phyloP scores from a whole-genome alignment of 2,888 invertebrate genomes.

The Syrphus vitripennis region DNA sequence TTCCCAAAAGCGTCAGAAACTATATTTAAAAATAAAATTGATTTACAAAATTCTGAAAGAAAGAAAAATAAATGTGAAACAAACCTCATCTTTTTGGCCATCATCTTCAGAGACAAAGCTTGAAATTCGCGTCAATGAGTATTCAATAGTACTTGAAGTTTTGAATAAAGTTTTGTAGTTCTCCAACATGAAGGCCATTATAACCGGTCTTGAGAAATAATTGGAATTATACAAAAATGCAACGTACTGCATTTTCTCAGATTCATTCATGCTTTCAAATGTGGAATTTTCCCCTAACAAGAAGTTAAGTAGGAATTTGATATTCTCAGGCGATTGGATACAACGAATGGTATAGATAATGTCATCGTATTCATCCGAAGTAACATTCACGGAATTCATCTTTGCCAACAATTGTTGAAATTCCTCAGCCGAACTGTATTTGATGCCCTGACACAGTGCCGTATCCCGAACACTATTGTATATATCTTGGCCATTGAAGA shows the following conservation, averaged over 20 bases:
- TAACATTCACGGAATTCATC: constrained; percentile 70
- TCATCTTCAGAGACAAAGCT: constrained; percentile 48
- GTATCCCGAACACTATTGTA: constrained; percentile 72
- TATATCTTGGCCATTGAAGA: constrained; percentile 73
- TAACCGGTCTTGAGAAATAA: constrained; percentile 73
- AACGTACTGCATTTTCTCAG: constrained; percentile 76
- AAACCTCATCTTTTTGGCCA: constrained; percentile 49
- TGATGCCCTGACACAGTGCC: constrained; percentile 76
- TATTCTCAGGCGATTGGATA: constrained; percentile 74
- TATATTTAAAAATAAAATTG: background rate
- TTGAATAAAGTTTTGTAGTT: constrained; percentile 75
- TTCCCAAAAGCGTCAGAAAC: constrained; percentile 21
- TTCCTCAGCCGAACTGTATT: constrained; percentile 74
- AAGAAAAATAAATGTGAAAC: background rate
- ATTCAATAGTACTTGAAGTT: background rate
- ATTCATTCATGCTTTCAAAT: constrained; percentile 72
- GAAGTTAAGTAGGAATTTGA: constrained; percentile 75
- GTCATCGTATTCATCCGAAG: constrained; percentile 74
- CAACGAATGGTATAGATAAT: constrained; percentile 77
- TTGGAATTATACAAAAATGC: constrained; percentile 76
- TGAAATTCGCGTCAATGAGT: constrained; percentile 22
- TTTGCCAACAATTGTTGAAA: constrained; percentile 74
- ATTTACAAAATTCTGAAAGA: too few species aligned
- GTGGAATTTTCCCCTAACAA: constrained; percentile 76
- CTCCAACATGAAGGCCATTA: constrained; percentile 76